Evolutionary conservation across 2,888 invertebrate species (phyloP), one percentile per base, ranked within the genome.

Genomic region (Magallana nippona): DNA sequence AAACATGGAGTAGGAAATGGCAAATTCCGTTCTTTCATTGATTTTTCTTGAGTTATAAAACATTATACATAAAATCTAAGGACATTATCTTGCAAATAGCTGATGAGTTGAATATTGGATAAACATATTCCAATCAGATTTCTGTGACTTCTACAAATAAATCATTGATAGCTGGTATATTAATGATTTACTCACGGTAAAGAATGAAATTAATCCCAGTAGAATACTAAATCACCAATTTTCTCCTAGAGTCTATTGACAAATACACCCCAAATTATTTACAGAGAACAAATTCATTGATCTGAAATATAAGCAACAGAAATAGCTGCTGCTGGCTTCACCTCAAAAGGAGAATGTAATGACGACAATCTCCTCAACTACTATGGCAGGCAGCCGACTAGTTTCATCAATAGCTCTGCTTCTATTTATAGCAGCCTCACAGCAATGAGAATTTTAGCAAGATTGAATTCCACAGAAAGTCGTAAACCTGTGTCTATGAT

Each of bases 301-400:
- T 71, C 32, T 27, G 71, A 60, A 60, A 17, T 44, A 44, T 17
- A 60, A 60, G 71, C 27, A 32, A 10, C 22, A 71, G 15, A 71
- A 44, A 44, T 44, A 44, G 44, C 44, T 44, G 15, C 19, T 27
- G 27, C 27, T 15, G 27, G 27, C 71, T 32, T 71, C 71, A 71
- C 71, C 71, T 27, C 71, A 27, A 71, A 71, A 71, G 71, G 71
- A 71, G 71, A 71, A 27, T 32, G 11, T 44, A 44, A 44, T 44
- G 44, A 44, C 13, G 71, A 13, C n/a, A n/a, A 5, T 60, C 60
- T 60, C 1, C 60, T 13, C 32, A 13, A 27, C 27, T 8, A 63
- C 19, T 15, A 71, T 15, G 22, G 71, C n/a, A 19, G n/a, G 10
- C 60, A 17, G 60, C 19, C n/a, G n/a, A n/a, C 15, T 19, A 1